These are phyloP conservation scores for Eilema sororculum DNA, from an alignment of 2,888 invertebrate species.

Conservation along the genomic window DNA sequence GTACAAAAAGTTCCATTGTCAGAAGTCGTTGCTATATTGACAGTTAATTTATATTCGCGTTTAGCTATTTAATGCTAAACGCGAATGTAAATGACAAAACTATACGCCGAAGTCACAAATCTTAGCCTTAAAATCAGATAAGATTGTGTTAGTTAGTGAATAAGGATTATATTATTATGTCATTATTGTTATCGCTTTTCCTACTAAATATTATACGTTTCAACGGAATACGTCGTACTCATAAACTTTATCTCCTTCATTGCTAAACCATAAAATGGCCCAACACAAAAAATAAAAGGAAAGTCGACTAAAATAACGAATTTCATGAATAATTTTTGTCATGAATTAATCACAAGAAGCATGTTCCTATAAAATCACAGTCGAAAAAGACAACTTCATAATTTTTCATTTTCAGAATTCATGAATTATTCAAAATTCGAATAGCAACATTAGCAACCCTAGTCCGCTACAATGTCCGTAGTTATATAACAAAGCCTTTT, in stretches of 20 bases:
- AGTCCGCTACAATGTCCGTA: constrained; percentile 21
- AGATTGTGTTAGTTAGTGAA: not conserved
- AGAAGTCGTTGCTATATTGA: no score
- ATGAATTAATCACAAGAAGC: not conserved
- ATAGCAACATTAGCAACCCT: constrained; percentile 8
- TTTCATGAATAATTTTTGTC: constrained; percentile 2
- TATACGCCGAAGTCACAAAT: no score
- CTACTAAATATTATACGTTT: not conserved
- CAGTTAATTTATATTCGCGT: no score
- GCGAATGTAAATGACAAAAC: no score
- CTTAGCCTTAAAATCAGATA: not conserved
- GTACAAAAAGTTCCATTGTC: no score
- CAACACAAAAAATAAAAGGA: not conserved
- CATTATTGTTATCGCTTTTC: not conserved
- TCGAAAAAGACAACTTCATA: not conserved
- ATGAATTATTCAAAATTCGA: constrained; percentile 23
- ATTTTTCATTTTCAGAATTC: not conserved
- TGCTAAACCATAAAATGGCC: constrained; percentile 15
- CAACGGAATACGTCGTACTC: no score
- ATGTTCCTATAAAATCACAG: constrained; percentile 5
- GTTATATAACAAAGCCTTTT: constrained; percentile 58
- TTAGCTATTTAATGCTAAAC: no score
- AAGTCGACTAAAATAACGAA: not conserved
- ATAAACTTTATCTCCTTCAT: not conserved
- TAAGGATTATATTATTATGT: not conserved